Evolutionary conservation across 2,888 invertebrate species (phyloP).

Genomic region (Microchrysa polita): DNA sequence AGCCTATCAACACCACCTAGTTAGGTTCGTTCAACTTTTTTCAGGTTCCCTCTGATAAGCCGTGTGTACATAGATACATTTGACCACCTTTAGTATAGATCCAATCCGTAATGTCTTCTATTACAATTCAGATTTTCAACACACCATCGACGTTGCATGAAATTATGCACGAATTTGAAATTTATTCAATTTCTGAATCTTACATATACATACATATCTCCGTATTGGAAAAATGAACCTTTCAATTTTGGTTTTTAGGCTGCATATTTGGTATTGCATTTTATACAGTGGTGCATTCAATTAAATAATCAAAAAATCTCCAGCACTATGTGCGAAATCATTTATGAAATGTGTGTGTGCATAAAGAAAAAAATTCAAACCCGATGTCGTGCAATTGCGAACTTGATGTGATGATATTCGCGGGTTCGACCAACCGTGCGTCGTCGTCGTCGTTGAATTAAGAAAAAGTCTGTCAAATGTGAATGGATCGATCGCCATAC

Average conservation of each 20-base stretch:
- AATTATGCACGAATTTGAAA: neutral
- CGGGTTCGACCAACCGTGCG: neutral
- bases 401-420: neutral
- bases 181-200: neutral
- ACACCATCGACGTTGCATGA: neutral
- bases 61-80: neutral
- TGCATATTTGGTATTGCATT: neutral
- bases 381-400: neutral
- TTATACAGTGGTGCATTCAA: conserved; percentile 1
- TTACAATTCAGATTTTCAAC: conserved; percentile 7
- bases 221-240: neutral
- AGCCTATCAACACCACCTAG: neutral
- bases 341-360: conserved; percentile 24
- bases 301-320: conserved; percentile 10
- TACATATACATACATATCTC: neutral
- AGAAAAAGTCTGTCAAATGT: neutral
- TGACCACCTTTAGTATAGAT: neutral
- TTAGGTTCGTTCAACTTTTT: neutral
- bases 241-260: no score
- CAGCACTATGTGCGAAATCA: conserved; percentile 8
- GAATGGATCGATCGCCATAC: no score
- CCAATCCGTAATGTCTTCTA: neutral
- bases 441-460: no score
- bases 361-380: neutral
- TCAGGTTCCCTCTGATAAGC: neutral